Base-by-base conservation (phyloP, 2,113 vertebrate genomes). In the Taurulus bubalis region DNA sequence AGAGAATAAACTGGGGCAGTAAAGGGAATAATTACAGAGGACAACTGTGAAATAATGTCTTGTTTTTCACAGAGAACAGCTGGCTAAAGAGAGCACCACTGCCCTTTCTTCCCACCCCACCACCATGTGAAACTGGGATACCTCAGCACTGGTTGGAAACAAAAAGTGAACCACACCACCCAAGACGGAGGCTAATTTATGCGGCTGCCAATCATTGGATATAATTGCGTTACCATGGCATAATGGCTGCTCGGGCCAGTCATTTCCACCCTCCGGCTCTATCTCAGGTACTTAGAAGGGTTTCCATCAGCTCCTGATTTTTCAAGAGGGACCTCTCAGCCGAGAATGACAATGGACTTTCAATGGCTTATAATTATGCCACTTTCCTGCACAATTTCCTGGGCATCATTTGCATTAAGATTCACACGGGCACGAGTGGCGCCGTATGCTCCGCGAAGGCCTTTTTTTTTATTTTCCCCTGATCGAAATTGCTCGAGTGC, bases 301-400 rank as follows among this genome's bases (percentile, higher is more conserved):
- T 84, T 91, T 90, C 82, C 87, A 90, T 92, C 85, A 86, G 91
- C 87, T 86, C 87, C 84, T 89, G 91, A 90, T 92, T 91, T 89
- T 91, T 92, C 87, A 88, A 91, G 90, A 90, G 92, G 91, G 89
- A 91, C 88, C 92, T 93, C 92, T 92, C 92, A 91, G 88, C 88
- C 82, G 71, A 73, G 53, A 82, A 91, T 91, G 82, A 91, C 90
- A 92, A 91, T 87, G 87, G 87, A 90, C 90, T 87, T 88, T 89
- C 90, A 89, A 82, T 87, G 87, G 85, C 85, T 89, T 81, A 72
- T 91, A 90, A 92, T 92, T 91, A 93, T 76, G 85, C 82, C 90
- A 88, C 89, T 91, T 85, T 89, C 73, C 86, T 62, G 90, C 83
- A 84, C 89, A 83, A 82, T 90, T 86, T 85, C 77, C 83, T 59